phyloP scores from a whole-genome alignment of 2,113 vertebrate species.

The Psephotus haematonotus region DNA sequence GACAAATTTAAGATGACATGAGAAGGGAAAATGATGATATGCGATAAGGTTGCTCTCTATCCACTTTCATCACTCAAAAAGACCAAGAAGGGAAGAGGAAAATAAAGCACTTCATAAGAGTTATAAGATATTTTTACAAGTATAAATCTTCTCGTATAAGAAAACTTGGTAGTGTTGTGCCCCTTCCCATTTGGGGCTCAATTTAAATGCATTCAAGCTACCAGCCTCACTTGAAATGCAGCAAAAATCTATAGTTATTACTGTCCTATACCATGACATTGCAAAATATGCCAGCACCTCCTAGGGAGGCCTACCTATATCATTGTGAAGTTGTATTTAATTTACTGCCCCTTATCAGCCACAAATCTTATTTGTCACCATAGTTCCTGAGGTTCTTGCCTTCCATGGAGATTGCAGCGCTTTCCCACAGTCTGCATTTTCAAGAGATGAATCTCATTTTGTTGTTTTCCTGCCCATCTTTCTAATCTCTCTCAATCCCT shows the following conservation, averaged over 20 bases:
- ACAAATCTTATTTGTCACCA: conserved; percentile 6
- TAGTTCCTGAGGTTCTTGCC: background rate
- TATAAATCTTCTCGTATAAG: background rate
- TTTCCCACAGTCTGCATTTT: background rate
- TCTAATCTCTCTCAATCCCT: background rate
- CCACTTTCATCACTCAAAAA: background rate
- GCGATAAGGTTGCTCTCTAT: background rate
- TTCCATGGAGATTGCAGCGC: background rate
- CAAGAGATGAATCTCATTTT: background rate
- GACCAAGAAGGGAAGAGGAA: background rate
- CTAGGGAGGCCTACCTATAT: background rate
- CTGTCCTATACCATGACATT: background rate
- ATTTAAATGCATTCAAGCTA: background rate
- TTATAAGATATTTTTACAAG: background rate
- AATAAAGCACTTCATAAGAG: background rate
- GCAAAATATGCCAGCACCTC: background rate
- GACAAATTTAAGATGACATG: background rate
- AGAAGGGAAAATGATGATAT: background rate
- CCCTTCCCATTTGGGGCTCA: background rate
- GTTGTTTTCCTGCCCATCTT: background rate
- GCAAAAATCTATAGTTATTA: background rate
- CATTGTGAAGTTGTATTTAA: background rate
- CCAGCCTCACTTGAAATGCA: background rate
- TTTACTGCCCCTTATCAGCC: conserved; percentile 1
- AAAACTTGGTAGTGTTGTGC: background rate